phyloP scores from a whole-genome alignment of 2,888 invertebrate genomes.

The Metallyticus violacea region DNA sequence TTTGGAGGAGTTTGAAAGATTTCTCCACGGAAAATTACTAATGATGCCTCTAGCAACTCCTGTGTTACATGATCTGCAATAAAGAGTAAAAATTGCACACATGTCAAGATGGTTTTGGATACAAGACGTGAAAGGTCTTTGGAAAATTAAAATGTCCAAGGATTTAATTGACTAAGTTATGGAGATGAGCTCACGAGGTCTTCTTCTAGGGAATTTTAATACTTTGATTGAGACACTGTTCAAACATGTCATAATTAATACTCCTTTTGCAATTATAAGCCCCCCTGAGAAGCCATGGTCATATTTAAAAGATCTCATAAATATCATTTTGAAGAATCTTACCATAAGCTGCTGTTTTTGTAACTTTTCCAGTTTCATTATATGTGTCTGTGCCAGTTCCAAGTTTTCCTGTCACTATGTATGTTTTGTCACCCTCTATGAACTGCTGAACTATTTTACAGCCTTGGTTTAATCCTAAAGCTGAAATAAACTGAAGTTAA shows the following conservation, averaged over 20 bases:
- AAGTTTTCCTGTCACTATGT: slow-evolving; percentile 37
- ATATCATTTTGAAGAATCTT: slow-evolving; percentile 9
- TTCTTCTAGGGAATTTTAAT: too few species aligned
- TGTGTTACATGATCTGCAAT: slow-evolving; percentile 37
- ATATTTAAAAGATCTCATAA: too few species aligned
- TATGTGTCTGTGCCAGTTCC: slow-evolving; percentile 39
- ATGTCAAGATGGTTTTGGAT: too few species aligned
- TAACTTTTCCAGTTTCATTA: slow-evolving; percentile 38
- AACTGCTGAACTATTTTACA: slow-evolving; percentile 38
- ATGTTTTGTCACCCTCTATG: slow-evolving; percentile 38
- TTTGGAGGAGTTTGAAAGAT: slow-evolving; percentile 38
- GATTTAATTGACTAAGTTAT: too few species aligned
- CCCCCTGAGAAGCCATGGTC: too few species aligned
- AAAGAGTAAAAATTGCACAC: neutral
- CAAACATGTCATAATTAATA: too few species aligned
- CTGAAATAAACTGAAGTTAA: slow-evolving; percentile 28
- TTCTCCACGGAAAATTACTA: slow-evolving; percentile 36
- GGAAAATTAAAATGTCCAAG: too few species aligned
- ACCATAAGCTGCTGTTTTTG: slow-evolving; percentile 38
- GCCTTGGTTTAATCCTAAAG: slow-evolving; percentile 39
- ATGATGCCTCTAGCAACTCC: slow-evolving; percentile 31
- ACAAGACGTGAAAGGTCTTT: too few species aligned
- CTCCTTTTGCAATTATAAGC: too few species aligned
- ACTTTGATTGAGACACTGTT: too few species aligned
- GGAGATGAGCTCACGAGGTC: too few species aligned